A percentile compares a stretch with the other conserved stretches of the same genome.
phyloP scores from a whole-genome alignment of 2,113 vertebrate species.

The Xyliphius kryptos region DNA sequence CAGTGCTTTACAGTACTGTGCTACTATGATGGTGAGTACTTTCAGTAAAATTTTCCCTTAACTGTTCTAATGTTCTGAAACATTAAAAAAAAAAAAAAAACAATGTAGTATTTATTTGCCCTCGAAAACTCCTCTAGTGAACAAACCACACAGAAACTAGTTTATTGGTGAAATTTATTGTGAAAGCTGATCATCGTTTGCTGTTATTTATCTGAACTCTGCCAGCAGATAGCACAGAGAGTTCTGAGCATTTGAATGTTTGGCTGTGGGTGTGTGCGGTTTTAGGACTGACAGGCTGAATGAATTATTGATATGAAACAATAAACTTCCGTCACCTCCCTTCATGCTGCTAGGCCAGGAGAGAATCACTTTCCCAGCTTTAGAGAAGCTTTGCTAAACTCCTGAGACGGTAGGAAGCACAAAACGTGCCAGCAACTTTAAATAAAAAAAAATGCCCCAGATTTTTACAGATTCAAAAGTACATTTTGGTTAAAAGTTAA shows the following conservation, averaged over 20 bases:
- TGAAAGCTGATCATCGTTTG: constrained; percentile 35
- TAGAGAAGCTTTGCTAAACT: constrained; percentile 23
- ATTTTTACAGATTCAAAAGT: no score
- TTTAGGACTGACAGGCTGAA: constrained; percentile 32
- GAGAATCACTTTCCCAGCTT: constrained; percentile 32
- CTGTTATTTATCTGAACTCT: constrained; percentile 39
- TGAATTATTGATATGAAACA: constrained; percentile 45
- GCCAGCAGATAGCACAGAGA: constrained; percentile 42
- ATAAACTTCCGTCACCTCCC: constrained; percentile 39
- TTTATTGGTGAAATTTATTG: constrained; percentile 33
- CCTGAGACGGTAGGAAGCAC: constrained; percentile 37
- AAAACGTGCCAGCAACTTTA: constrained; percentile 27
- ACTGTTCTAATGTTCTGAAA: no score
- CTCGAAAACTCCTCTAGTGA: no score
- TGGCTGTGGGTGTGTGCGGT: constrained; percentile 32
- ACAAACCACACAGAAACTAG: constrained; percentile 3
- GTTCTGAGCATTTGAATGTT: constrained; percentile 35
- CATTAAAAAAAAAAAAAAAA: no score
- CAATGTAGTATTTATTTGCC: no score
- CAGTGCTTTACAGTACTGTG: no score
- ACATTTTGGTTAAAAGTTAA: no score
- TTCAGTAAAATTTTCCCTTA: no score
- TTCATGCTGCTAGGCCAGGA: constrained; percentile 22
- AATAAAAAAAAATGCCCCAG: not conserved
- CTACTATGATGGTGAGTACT: no score